phyloP scores from a whole-genome alignment of 2,113 vertebrate genomes.

The Tupaia tana region DNA sequence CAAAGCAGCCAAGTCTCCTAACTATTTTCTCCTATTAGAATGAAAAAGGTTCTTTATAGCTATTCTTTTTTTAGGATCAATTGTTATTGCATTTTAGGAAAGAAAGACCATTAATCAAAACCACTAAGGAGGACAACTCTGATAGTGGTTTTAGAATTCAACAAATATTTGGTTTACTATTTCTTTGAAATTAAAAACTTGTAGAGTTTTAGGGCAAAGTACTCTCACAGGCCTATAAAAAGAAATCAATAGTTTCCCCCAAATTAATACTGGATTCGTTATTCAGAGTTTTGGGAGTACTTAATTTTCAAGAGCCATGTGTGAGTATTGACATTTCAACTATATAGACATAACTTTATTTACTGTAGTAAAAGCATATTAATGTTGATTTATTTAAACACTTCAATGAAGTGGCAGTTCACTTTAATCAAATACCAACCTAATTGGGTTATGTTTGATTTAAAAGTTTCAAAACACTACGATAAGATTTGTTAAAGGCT shows the following conservation, averaged over 20 bases:
- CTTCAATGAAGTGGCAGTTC: constrained; percentile 81
- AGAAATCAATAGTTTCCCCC: constrained; percentile 64
- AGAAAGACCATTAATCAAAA: constrained; percentile 48
- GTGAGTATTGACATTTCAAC: constrained; percentile 82
- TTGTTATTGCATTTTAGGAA: constrained; percentile 22
- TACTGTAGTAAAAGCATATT: constrained; percentile 83
- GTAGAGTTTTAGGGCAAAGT: constrained; percentile 30
- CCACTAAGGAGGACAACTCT: constrained; percentile 25
- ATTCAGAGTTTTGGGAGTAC: constrained; percentile 48
- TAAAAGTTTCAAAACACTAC: constrained; percentile 81
- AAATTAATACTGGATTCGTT: constrained; percentile 72
- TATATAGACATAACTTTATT: constrained; percentile 82
- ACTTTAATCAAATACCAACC: constrained; percentile 83
- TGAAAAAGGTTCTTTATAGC: not conserved
- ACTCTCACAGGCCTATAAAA: constrained; percentile 52
- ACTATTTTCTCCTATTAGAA: constrained; percentile 29
- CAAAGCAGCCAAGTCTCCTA: constrained; percentile 25
- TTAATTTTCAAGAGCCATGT: constrained; percentile 74
- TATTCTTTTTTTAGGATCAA: constrained; percentile 22
- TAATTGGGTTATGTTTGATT: constrained; percentile 86
- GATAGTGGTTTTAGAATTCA: constrained; percentile 47
- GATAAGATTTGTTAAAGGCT: constrained; percentile 80
- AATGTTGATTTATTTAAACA: constrained; percentile 87
- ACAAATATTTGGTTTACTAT: constrained; percentile 55
- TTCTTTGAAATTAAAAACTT: constrained; percentile 49